Percentiles rank a stretch among this genome's conserved stretches.
Evolutionary conservation across 2,113 vertebrate species (phyloP).

Genomic region (Meles meles): DNA sequence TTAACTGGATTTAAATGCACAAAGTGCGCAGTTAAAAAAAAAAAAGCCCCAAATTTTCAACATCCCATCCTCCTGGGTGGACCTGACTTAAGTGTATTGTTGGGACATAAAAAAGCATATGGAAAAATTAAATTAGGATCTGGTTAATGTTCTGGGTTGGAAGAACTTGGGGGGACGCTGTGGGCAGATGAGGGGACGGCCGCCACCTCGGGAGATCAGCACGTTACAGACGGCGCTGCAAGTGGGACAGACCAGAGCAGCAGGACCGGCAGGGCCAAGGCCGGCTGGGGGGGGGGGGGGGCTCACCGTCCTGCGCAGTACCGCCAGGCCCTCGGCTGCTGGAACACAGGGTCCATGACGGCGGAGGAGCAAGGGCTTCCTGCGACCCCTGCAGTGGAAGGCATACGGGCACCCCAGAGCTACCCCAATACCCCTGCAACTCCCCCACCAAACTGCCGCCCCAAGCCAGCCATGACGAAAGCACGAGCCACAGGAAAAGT

Average conservation of each 20-base stretch:
- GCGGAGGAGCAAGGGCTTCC: background rate
- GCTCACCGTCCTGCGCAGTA: background rate
- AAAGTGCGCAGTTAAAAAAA: background rate
- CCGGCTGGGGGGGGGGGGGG: too few species aligned
- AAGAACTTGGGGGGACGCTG: background rate
- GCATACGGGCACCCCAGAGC: too few species aligned
- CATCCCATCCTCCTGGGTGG: background rate
- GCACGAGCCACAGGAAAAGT: constrained; percentile 71
- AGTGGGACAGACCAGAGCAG: background rate
- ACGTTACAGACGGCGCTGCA: background rate
- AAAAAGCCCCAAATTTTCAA: background rate
- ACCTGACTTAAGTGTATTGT: background rate
- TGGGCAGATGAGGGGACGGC: background rate
- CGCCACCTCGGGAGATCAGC: background rate
- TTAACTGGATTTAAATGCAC: background rate
- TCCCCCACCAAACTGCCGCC: background rate
- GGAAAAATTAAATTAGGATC: background rate
- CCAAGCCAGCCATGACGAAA: background rate
- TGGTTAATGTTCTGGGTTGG: background rate
- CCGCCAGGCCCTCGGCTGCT: background rate
- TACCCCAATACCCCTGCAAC: background rate
- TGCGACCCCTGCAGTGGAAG: too few species aligned
- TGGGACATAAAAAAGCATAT: constrained; percentile 7
- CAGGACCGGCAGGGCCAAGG: background rate
- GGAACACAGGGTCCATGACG: background rate